Conservation (phyloP, 2,797 vertebrate species). For the Clarias fuscus region DNA sequence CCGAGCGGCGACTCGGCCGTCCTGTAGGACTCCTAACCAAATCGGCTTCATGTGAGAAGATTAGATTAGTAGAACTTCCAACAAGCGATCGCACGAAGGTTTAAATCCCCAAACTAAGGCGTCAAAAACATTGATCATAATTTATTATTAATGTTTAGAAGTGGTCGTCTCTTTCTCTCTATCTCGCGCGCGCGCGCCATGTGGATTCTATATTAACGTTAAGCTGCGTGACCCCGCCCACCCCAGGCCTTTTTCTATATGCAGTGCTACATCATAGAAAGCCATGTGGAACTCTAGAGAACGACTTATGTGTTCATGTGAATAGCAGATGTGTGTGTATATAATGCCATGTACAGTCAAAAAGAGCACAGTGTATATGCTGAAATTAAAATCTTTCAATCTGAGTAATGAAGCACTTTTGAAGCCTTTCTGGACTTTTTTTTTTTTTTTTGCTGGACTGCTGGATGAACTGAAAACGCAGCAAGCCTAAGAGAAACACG, state of each 20-base stretch:
- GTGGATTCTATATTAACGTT: constrained; percentile 28
- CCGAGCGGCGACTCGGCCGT: constrained; percentile 6
- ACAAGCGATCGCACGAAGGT: background rate
- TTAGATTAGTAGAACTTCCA: constrained; percentile 30
- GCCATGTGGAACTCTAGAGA: constrained; percentile 20
- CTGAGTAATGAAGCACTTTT: constrained; percentile 24
- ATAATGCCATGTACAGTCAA: constrained; percentile 52
- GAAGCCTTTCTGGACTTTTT: constrained; percentile 23
- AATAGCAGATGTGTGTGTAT: constrained; percentile 54
- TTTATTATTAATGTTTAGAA: constrained; percentile 35
- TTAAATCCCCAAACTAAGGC: background rate
- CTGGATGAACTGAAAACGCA: constrained; percentile 26
- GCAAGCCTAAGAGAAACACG: constrained; percentile 16
- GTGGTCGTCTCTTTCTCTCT: background rate
- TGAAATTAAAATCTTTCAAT: constrained; percentile 39
- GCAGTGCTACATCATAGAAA: constrained; percentile 24
- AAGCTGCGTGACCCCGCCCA: background rate
- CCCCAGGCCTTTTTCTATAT: constrained; percentile 27
- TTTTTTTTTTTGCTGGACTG: constrained; percentile 10
- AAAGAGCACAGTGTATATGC: constrained; percentile 32
- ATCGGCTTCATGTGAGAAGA: constrained; percentile 3
- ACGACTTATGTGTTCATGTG: constrained; percentile 42
- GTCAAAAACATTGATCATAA: constrained; percentile 28
- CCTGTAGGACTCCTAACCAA: constrained; percentile 14
- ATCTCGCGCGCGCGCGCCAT: background rate